A percentile compares a stretch with the other conserved stretches of the same genome.
Evolutionary conservation across 1,140 invertebrate species (phyloP).

Genomic region (Saccostrea cuccullata): DNA sequence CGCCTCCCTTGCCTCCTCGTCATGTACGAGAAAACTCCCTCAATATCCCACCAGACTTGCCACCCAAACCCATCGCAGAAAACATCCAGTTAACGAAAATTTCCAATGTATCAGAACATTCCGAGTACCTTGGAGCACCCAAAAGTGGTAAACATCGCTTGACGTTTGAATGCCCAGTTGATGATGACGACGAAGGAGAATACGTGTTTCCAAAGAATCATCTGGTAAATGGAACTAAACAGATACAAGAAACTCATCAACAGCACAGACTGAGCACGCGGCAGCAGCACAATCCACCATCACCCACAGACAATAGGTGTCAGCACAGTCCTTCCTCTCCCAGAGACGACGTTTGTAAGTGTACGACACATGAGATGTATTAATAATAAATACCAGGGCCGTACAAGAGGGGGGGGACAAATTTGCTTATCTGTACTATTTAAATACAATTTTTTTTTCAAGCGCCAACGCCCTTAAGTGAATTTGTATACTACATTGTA

Average conservation of each 20-base stretch:
- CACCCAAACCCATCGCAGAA: not conserved
- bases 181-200: conserved; percentile 28
- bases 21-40: not conserved
- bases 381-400: no score
- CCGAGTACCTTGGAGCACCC: not conserved
- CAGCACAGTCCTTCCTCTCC: conserved; percentile 7
- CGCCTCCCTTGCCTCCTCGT: conserved; percentile 35
- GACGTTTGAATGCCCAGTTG: not conserved
- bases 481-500: no score
- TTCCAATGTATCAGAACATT: not conserved
- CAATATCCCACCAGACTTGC: not conserved
- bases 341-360: conserved; percentile 38
- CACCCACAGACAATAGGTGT: not conserved
- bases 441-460: no score
- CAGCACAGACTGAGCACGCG: not conserved
- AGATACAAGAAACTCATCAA: conserved; percentile 45
- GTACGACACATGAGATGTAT: not conserved
- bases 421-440: no score
- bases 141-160: not conserved
- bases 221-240: conserved; percentile 35
- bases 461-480: no score
- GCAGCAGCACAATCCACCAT: not conserved
- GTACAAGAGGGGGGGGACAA: no score
- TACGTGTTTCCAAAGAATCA: conserved; percentile 38
- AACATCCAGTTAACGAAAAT: not conserved